Evolutionary conservation across 2,888 invertebrate genomes (phyloP), one percentile per base, ranked within the genome.

Genomic region (Heliconius sara): DNA sequence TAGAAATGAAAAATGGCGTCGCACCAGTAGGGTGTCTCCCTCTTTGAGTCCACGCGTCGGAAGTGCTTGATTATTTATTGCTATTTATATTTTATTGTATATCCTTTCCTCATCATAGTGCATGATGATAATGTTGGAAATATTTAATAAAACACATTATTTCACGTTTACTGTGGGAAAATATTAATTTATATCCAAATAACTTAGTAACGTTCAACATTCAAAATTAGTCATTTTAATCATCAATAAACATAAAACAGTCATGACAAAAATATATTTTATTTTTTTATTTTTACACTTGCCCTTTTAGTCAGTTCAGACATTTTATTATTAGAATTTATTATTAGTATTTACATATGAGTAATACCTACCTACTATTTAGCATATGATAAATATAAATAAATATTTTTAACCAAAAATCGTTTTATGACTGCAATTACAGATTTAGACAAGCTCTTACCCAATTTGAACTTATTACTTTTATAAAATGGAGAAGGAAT

Each of bases 1-100:
- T 90, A 89, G 85, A 90, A 91, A 91, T 88, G 85, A 88, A 93
- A 93, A 89, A 93, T 93, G 93, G 93, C 93, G 90, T 85, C 88
- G 85, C 82, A 80, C 85, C 82, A 84, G 86, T 90, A 89, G 94
- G 93, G 93, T 91, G 90, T 83, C 91, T 88, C 93, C 94, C 92
- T 84, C 79, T 76, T 84, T 83, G 86, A 68, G 81, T 85, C 84
- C 88, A 86, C 86, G 86, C 85, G 89, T 90, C 93, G 93, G 94
- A 94, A 93, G 89, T 89, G 87, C 80, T n/a, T 70, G 74, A 81
- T 81, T 81, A 81, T 85, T 83, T 82, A 83, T 76, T 81, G 71
- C 70, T 78, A 63, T 73, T 79, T 66, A 68, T 76, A 63, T 76
- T 80, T 82, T 76, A 80, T 78, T 52, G 77, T 60, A 65, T 71